phyloP scores from a whole-genome alignment of 1,140 invertebrate genomes.

The Heliconius eleuchia region DNA sequence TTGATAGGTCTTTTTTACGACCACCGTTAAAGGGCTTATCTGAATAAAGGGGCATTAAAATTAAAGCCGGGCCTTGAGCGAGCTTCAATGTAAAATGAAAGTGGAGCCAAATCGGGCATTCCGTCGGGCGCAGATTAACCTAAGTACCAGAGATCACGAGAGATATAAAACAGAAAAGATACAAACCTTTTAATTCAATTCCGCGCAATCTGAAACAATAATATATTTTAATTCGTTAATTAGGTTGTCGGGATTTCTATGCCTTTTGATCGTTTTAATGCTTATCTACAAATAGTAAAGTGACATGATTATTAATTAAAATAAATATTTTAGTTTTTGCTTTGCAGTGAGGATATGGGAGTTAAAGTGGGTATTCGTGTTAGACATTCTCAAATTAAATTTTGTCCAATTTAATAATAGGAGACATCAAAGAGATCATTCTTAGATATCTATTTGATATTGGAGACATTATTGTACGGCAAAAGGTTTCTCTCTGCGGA shows the following conservation, averaged over 20 bases:
- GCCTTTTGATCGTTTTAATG: neutral
- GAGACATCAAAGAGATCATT: too few species aligned
- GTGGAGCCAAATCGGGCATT: constrained; percentile 25
- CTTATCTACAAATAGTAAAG: neutral
- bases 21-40: constrained; percentile 20
- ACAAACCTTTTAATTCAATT: constrained; percentile 18
- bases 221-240: constrained; percentile 7
- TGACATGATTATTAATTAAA: too few species aligned
- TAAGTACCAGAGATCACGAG: constrained; percentile 24
- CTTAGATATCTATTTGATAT: too few species aligned
- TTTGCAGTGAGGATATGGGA: too few species aligned
- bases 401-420: too few species aligned
- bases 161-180: constrained; percentile 21
- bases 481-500: too few species aligned
- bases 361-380: too few species aligned
- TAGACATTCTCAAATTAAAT: too few species aligned
- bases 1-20: constrained; percentile 11
- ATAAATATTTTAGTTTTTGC: too few species aligned
- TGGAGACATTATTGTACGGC: too few species aligned
- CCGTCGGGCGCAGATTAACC: constrained; percentile 22
- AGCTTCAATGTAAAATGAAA: constrained; percentile 23
- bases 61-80: constrained; percentile 24
- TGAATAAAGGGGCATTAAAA: constrained; percentile 25
- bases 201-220: constrained; percentile 14
- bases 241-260: neutral